A percentile compares a stretch with the other conserved stretches of the same genome.
phyloP scores from a whole-genome alignment of 2,797 vertebrate species.

The Syngnathus acus region DNA sequence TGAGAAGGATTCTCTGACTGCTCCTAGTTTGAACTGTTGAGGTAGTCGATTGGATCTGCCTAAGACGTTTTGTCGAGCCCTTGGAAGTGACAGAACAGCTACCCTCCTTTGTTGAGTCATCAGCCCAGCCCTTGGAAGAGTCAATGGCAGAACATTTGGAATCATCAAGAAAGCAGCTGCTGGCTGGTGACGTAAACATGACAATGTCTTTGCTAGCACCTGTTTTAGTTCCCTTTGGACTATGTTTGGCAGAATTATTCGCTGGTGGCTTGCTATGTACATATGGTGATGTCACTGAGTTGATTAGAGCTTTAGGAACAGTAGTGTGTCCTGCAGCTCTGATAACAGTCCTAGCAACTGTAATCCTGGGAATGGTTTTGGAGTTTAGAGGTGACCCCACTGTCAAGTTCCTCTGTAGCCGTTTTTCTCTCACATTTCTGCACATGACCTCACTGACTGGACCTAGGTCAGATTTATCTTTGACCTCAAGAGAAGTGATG shows the following conservation, averaged over 20 bases:
- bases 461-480: constrained; percentile 7
- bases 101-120: constrained; percentile 11
- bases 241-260: constrained; percentile 26
- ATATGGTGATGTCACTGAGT: constrained; percentile 14
- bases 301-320: constrained; percentile 25
- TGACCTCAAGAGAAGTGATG: constrained; percentile 10
- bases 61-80: constrained; percentile 73
- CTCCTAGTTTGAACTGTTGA: constrained; percentile 50
- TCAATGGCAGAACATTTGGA: constrained; percentile 29
- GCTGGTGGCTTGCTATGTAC: constrained; percentile 14
- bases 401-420: constrained; percentile 13
- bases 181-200: constrained; percentile 28
- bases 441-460: constrained; percentile 15
- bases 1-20: constrained; percentile 37
- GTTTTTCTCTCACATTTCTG: constrained; percentile 22
- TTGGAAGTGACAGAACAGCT: constrained; percentile 34
- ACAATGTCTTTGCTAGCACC: constrained; percentile 17
- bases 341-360: constrained; percentile 18
- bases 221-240: constrained; percentile 23
- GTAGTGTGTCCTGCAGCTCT: constrained; percentile 20
- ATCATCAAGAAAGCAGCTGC: constrained; percentile 16
- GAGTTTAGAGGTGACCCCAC: not conserved
- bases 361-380: constrained; percentile 18
- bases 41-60: constrained; percentile 74
- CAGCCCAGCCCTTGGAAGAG: constrained; percentile 8